A percentile compares a stretch with the other conserved stretches of the same genome.
Evolutionary conservation across 1,140 invertebrate genomes (phyloP).

Genomic region (Dreissena rostriformis): DNA sequence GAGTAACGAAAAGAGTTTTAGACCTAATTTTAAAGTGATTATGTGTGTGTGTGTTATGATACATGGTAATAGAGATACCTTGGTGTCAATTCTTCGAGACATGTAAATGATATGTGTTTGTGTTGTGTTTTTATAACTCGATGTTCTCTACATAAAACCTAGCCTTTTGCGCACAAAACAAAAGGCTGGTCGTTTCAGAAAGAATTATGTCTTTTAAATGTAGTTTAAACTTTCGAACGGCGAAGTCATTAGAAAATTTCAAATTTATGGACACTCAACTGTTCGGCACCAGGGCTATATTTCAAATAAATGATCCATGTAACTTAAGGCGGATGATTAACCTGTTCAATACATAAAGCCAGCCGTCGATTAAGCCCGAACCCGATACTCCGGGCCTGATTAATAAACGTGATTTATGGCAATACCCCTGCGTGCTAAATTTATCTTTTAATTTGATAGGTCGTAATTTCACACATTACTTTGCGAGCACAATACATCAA

Average conservation of each 20-base stretch:
- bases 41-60: too few species aligned
- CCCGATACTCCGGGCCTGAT: constrained; percentile 27
- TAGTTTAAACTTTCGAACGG: too few species aligned
- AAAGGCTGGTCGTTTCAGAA: too few species aligned
- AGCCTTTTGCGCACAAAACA: too few species aligned
- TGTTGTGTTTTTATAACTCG: too few species aligned
- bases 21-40: too few species aligned
- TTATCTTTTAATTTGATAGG: constrained; percentile 44
- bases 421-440: constrained; percentile 45
- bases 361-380: constrained; percentile 16
- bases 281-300: constrained; percentile 17
- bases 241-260: not conserved
- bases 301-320: constrained; percentile 36
- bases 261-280: not conserved
- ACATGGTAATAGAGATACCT: too few species aligned
- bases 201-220: too few species aligned
- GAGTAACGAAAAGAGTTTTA: too few species aligned
- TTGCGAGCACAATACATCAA: constrained; percentile 50
- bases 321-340: constrained; percentile 10
- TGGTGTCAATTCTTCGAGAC: too few species aligned
- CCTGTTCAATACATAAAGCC: constrained; percentile 39
- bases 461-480: constrained; percentile 56
- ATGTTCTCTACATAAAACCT: too few species aligned
- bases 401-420: constrained; percentile 50
- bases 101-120: too few species aligned